Base-by-base conservation (phyloP, 2,113 vertebrate genomes). In the Empidonax alnorum region DNA sequence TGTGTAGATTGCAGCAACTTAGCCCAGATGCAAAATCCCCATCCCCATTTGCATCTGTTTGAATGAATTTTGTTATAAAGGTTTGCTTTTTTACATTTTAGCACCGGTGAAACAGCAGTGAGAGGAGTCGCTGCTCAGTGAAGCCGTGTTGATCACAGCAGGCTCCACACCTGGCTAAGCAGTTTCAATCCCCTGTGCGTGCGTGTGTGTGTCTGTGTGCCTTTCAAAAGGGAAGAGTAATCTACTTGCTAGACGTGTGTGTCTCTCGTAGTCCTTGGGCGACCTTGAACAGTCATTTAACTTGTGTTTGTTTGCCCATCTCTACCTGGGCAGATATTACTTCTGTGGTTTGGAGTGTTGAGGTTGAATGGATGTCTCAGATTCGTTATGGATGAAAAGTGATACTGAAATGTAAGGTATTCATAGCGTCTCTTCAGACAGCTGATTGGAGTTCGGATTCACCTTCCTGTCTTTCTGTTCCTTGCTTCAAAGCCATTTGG, bases 131-230 rank as follows among this genome's bases (percentile, higher is more conserved):
- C 95, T 94, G 87, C 73, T 94, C 79, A 31, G 92, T 47, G 87
- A 87, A 89, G 96, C 96, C 35, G 84, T 46, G 89, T 93, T 72
- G 96, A 93, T 96, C 91, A 80, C 94, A 95, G 94, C 95, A 94
- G 93, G 95, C 94, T 96, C 93, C 77, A 91, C 96, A 97, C 96
- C 96, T 97, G 97, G 92, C 94, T 96, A 80, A 94, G 94, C 96
- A 94, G 89, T 94, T 93, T 87, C 91, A 95, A 87, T 83, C 81
- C 93, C 83, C 77, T 25, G 16, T 69, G 93, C 1, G 19, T 79
- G 53, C 0, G 1, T 61, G 62, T 56, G 65, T 87, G 87, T 79
- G 75, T 59, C 62, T 89, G 19, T 71, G 83, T 78, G 87, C 89
- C 76, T 95, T 96, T 95, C 96, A 90, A 89, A 92, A 91, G 63